These are phyloP conservation scores for Sterna hirundo DNA, from an alignment of 2,113 vertebrate species.

Conservation along the genomic window DNA sequence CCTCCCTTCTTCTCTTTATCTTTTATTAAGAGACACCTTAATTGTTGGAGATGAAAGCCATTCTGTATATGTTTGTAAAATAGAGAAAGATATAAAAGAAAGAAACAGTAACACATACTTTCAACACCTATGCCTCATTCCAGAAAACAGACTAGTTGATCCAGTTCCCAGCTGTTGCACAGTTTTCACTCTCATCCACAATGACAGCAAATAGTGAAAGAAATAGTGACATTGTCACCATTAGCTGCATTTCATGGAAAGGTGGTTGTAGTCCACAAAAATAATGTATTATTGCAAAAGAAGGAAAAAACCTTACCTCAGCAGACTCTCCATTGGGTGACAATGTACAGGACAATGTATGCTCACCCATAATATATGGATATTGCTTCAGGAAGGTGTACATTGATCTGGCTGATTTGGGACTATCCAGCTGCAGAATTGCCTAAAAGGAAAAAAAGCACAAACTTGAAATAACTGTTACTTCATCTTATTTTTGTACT, in stretches of 20 bases:
- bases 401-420: conserved; percentile 69
- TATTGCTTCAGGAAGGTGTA: conserved; percentile 71
- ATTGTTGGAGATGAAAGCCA: not conserved
- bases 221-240: accelerated
- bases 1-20: not conserved
- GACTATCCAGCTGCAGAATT: conserved; percentile 75
- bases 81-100: not conserved
- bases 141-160: not conserved
- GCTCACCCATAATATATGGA: conserved; percentile 67
- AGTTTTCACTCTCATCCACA: not conserved
- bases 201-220: not conserved
- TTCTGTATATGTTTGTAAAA: not conserved
- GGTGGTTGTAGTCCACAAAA: not conserved
- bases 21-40: not conserved
- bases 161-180: not conserved
- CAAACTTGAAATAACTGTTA: not conserved
- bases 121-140: not conserved
- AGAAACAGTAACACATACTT: not conserved
- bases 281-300: accelerated
- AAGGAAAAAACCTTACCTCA: conserved; percentile 39
- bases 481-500: not conserved
- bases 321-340: conserved; percentile 34
- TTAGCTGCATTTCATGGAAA: not conserved
- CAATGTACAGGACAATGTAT: conserved; percentile 53
- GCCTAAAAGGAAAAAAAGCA: conserved; percentile 40